Evolutionary conservation across 1,140 invertebrate species (phyloP), one percentile per base, ranked within the genome.

Genomic region (Ladona fulva): DNA sequence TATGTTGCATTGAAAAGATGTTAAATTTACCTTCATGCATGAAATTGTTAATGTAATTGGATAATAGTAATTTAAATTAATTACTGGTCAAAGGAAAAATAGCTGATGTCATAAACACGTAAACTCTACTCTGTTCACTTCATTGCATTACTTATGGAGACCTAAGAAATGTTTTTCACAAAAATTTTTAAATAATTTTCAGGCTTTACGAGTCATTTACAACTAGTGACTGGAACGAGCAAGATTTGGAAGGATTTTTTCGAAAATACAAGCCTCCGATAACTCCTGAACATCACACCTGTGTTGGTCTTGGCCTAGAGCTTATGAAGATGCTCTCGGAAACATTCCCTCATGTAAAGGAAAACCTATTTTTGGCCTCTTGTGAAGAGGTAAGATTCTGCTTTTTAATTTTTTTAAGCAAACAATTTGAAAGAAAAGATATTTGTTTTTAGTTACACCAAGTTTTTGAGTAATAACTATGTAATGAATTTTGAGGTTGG

Each of bases 231-330:
- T 87, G 87, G 81, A 86, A 86, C 25, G 87, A 85, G 79, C 82
- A 66, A 66, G 52, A 66, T 22, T 66, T 94, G 80, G 87, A 88
- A 59, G 87, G 90, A 78, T 95, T 93, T 83, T 94, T 91, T 82
- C 87, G 90, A 78, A 87, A 88, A 73, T 96, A 95, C 83, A 85
- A 90, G 76, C 92, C 95, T 76, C 89, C 90, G n/a, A 92, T 97
- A 77, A 90, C 90, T 74, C 84, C 89, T 0, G 88, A 91, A 81
- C 91, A 94, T 83, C 90, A 95, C 83, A 96, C 95, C 25, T 97
- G 95, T 83, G 95, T 97, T 24, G 95, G 94, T 29, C 86, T 97
- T 79, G 92, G 92, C 74, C 88, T 95, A 79, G 93, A 95, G 85
- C 86, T 96, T 80, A 86, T 94, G 80, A 84, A 87, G 75, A 86